These are phyloP conservation scores for Halcyon leucocephala DNA, from an alignment of 2,797 vertebrate species.

Conservation along the genomic window DNA sequence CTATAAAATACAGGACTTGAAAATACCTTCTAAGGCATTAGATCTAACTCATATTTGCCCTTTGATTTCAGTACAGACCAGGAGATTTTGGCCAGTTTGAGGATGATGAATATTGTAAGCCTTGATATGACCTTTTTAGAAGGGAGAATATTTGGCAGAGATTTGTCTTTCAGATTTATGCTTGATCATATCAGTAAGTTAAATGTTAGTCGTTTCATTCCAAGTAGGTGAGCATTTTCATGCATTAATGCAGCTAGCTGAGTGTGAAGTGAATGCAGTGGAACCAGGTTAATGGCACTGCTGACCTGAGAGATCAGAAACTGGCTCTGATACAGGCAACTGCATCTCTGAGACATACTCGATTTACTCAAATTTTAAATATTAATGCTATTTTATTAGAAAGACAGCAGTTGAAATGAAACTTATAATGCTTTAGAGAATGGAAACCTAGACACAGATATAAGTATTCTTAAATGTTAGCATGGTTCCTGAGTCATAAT, in stretches of 20 bases:
- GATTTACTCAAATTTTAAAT: not conserved
- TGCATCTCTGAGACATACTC: not conserved
- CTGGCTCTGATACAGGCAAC: not conserved
- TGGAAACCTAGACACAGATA: not conserved
- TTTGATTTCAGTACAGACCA: not conserved
- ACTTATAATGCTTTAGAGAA: not conserved
- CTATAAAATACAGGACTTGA: not conserved
- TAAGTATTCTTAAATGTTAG: not conserved
- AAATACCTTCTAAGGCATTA: not conserved
- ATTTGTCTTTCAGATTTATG: slow-evolving; percentile 47
- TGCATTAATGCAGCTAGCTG: not conserved
- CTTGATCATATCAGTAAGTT: slow-evolving; percentile 6
- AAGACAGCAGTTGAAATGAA: not conserved
- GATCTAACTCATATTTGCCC: not conserved
- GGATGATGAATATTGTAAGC: not conserved
- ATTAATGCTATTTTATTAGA: not conserved
- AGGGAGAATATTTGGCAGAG: not conserved
- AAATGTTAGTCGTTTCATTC: slow-evolving; percentile 45
- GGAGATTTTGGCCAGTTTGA: not conserved
- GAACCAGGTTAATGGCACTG: slow-evolving; percentile 42
- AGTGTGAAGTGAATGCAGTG: slow-evolving; percentile 10
- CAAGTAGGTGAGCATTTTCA: slow-evolving; percentile 1
- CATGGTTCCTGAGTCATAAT: not conserved
- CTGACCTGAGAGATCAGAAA: slow-evolving; percentile 17
- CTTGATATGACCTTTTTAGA: not conserved